phyloP scores from a whole-genome alignment of 2,888 invertebrate species.

The Hylaea fasciaria region DNA sequence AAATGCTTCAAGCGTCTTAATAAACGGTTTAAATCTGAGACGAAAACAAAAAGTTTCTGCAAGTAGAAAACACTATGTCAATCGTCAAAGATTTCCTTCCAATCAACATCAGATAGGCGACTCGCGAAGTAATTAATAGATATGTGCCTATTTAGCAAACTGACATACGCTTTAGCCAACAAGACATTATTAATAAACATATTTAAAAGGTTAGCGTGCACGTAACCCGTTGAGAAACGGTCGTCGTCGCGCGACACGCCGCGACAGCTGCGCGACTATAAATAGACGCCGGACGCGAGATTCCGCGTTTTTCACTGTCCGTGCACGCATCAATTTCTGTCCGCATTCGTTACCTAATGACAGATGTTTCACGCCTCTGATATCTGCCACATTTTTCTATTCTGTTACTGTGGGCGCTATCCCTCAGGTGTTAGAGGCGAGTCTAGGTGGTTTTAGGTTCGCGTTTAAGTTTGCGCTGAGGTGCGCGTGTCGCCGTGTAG shows the following conservation, averaged over 20 bases:
- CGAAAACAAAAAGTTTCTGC: no score
- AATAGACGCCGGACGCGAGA: constrained; percentile 73
- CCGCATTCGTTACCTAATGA: constrained; percentile 82
- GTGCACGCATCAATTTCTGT: constrained; percentile 80
- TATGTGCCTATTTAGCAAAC: constrained; percentile 25
- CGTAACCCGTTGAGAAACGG: constrained; percentile 54
- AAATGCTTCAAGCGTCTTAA: no score
- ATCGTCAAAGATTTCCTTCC: constrained; percentile 2
- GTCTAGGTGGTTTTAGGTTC: constrained; percentile 36
- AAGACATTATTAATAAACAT: constrained; percentile 42
- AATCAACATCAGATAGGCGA: constrained; percentile 3
- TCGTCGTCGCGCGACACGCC: constrained; percentile 60
- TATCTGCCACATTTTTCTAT: constrained; percentile 28
- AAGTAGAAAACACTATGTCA: neutral
- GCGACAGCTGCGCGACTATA: constrained; percentile 79
- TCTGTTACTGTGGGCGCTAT: constrained; percentile 9
- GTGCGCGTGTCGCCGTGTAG: constrained; percentile 65
- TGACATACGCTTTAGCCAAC: constrained; percentile 32
- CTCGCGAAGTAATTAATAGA: constrained; percentile 17
- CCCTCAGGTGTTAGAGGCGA: constrained; percentile 43
- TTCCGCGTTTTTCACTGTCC: constrained; percentile 84
- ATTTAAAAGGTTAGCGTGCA: constrained; percentile 51
- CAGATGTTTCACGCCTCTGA: constrained; percentile 78
- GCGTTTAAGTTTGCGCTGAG: constrained; percentile 42
- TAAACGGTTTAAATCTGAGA: no score